Evolutionary conservation across 1,140 invertebrate genomes (phyloP).

Genomic region (Drosophila kikkawai): DNA sequence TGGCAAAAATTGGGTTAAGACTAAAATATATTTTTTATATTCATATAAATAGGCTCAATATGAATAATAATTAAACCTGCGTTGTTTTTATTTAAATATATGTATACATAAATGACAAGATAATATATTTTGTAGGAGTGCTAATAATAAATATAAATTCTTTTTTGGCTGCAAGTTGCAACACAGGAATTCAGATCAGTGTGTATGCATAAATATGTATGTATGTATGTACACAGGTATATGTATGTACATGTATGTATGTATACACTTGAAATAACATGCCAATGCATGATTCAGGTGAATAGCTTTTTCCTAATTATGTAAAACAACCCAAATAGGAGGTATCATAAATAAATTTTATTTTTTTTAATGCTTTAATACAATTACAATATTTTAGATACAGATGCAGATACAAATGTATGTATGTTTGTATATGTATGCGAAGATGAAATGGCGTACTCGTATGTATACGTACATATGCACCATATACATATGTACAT

Average conservation of each 20-base stretch:
- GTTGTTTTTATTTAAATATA: neutral
- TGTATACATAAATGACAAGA: neutral
- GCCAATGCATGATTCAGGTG: neutral
- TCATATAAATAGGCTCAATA: neutral
- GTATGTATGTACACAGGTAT: neutral
- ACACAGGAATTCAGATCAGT: slow-evolving; percentile 4
- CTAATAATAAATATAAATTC: slow-evolving; percentile 4
- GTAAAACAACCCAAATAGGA: neutral
- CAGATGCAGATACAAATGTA: neutral
- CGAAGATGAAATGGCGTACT: too few relatives aligned
- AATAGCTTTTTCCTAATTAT: neutral
- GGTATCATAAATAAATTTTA: neutral
- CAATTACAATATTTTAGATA: neutral
- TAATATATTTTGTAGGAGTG: neutral
- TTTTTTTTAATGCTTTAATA: neutral
- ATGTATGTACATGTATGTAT: neutral
- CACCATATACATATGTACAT: too few relatives aligned
- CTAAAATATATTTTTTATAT: neutral
- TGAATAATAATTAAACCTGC: neutral
- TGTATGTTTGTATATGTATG: too few relatives aligned
- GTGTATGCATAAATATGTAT: neutral
- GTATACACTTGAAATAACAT: neutral
- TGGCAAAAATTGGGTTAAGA: neutral
- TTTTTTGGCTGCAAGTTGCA: neutral
- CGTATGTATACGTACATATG: too few relatives aligned